Base-by-base conservation (phyloP, 2,888 invertebrate species). In the Girardia tigrina region DNA sequence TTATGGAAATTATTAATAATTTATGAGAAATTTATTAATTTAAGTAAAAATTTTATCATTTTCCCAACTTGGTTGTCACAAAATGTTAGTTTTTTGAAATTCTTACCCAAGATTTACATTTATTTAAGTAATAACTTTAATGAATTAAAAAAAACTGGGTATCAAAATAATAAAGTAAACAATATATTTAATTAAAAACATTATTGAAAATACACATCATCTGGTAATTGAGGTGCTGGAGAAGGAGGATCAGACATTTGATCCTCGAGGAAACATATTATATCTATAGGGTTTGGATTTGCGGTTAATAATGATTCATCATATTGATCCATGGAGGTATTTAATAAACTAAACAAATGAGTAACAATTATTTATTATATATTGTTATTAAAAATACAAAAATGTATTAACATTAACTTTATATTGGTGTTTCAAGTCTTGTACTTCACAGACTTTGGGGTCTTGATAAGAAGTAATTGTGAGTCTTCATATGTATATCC, bases 211-310 rank as follows among this genome's bases (percentile, higher is more conserved):
- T 56, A 56, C 56, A 56, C 4, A 12, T 56, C 56, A 56, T 56
- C 56, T 56, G 56, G 56, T 56, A 56, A 56, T 56, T 56, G 56
- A 56, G 56, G 56, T 56, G 56, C 56, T 56, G 56, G 56, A 56
- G 56, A 56, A 12, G 56, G 56, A 56, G 56, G 56, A 56, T 56
- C 56, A 56, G 56, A 56, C 56, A 56, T 20, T 56, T 56, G 56
- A 56, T 56, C 56, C 56, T 56, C 56, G n/a, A 56, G 56, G 23
- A 56, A 56, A 56, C 56, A 56, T 20, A 56, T 56, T 56, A 56
- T 56, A 56, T 56, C 56, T 20, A 56, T 56, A 16, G 56, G 20
- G 23, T 56, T 56, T 20, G 56, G 23, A n/a, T n/a, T 56, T 23
- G 56, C 23, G 23, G 56, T 56, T 56, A 56, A 8, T 56, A 56